phyloP scores from a whole-genome alignment of 2,113 vertebrate genomes.

The Corythoichthys haematopterus region DNA sequence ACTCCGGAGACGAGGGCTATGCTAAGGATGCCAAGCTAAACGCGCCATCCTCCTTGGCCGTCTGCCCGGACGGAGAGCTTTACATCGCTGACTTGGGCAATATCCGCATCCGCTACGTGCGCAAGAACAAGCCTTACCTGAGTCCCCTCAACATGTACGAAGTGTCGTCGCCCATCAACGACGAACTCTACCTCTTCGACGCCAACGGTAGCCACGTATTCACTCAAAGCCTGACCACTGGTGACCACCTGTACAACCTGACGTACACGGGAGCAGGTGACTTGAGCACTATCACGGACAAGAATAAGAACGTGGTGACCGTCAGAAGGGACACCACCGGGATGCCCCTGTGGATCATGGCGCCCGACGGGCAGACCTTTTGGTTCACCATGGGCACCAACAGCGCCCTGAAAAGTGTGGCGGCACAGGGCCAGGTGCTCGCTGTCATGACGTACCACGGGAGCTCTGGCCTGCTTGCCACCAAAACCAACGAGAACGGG shows the following conservation, averaged over 20 bases:
- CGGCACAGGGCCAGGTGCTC: conserved; percentile 88
- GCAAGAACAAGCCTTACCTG: conserved; percentile 90
- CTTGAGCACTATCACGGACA: conserved; percentile 84
- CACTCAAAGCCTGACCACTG: conserved; percentile 92
- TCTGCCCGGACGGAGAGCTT: conserved; percentile 90
- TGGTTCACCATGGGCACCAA: conserved; percentile 98
- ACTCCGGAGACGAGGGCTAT: conserved; percentile 92
- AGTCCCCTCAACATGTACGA: conserved; percentile 93
- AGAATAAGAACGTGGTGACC: conserved; percentile 86
- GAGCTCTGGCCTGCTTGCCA: conserved; percentile 89
- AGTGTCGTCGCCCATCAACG: conserved; percentile 89
- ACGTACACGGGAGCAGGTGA: conserved; percentile 88
- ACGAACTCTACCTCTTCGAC: conserved; percentile 95
- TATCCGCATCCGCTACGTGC: conserved; percentile 89
- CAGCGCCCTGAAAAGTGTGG: conserved; percentile 86
- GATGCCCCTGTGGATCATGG: conserved; percentile 91
- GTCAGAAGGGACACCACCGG: conserved; percentile 87
- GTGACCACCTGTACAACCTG: conserved; percentile 93
- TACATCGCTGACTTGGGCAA: conserved; percentile 93
- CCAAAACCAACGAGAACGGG: conserved; percentile 93
- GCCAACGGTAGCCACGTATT: conserved; percentile 91
- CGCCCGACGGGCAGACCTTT: conserved; percentile 90
- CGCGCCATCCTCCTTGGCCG: conserved; percentile 84
- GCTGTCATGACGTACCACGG: conserved; percentile 96
- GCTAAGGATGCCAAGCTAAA: conserved; percentile 95